These are phyloP conservation scores for Isichthys henryi DNA, from an alignment of 2,113 vertebrate species.

Conservation along the genomic window DNA sequence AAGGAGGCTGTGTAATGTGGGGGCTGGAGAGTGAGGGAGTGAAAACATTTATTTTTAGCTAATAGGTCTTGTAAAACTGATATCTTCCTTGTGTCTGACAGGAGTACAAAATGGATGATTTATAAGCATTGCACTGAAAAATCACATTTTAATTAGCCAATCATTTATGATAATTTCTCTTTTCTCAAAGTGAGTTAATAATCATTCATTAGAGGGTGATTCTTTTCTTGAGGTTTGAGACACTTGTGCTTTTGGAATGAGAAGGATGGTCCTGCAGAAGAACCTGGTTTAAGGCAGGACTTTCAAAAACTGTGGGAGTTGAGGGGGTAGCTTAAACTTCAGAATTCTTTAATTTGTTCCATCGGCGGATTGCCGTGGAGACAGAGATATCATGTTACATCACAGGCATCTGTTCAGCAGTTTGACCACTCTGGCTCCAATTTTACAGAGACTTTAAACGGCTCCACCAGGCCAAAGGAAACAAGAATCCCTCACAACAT, in stretches of 20 bases:
- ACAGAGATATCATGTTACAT: conserved; percentile 1
- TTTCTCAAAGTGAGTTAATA: conserved; percentile 63
- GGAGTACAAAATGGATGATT: conserved; percentile 64
- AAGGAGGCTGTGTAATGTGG: conserved; percentile 40
- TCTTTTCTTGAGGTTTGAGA: conserved; percentile 45
- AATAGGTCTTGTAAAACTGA: conserved; percentile 62
- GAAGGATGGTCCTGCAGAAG: background rate
- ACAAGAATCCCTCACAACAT: conserved; percentile 13
- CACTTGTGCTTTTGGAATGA: background rate
- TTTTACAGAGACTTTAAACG: conserved; percentile 8
- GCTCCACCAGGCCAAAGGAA: conserved; percentile 5
- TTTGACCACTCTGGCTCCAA: conserved; percentile 14
- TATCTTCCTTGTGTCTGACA: conserved; percentile 56
- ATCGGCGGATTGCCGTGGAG: background rate
- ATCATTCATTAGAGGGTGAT: conserved; percentile 62
- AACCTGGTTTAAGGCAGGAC: background rate
- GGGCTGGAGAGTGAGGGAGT: conserved; percentile 33
- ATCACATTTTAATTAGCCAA: conserved; percentile 65
- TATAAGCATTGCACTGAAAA: conserved; percentile 62
- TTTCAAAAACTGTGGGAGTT: background rate
- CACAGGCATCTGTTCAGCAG: background rate
- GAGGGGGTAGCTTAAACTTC: background rate
- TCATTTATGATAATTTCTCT: conserved; percentile 69
- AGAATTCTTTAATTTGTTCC: conserved; percentile 17
- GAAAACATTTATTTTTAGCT: conserved; percentile 57